A percentile compares a stretch with the other conserved stretches of the same genome.
phyloP scores from a whole-genome alignment of 2,113 vertebrate species.

The Cercopithecus mona region DNA sequence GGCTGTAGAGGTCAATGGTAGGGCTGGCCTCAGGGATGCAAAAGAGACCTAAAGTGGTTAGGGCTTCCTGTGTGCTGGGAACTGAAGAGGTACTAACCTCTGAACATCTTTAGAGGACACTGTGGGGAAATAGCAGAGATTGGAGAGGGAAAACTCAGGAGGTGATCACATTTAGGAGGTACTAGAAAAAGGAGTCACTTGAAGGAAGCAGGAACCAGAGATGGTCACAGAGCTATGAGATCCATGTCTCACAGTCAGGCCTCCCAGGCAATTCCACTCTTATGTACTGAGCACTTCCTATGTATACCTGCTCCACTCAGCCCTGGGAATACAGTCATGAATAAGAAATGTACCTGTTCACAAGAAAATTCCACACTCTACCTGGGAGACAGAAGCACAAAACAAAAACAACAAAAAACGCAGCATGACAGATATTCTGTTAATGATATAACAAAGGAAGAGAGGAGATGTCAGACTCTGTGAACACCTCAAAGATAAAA shows the following conservation, averaged over 20 bases:
- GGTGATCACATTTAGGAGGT: neutral
- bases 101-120: neutral
- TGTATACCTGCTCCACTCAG: neutral
- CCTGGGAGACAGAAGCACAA: neutral
- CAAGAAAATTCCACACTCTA: neutral
- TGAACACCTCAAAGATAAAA: neutral
- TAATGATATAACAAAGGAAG: neutral
- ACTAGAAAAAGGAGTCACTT: neutral
- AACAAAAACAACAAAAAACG: neutral
- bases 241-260: neutral
- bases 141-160: neutral
- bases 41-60: fast-evolving
- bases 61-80: neutral
- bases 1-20: neutral
- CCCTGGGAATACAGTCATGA: neutral
- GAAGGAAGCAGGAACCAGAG: neutral
- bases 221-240: neutral
- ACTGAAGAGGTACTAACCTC: neutral
- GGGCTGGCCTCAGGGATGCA: too few relatives aligned
- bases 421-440: neutral
- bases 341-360: neutral
- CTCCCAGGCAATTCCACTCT: neutral
- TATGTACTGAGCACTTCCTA: neutral
- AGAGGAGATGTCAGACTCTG: neutral
- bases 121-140: neutral